Conservation (phyloP, 1,140 invertebrate species). For the Parapsyche elsis region DNA sequence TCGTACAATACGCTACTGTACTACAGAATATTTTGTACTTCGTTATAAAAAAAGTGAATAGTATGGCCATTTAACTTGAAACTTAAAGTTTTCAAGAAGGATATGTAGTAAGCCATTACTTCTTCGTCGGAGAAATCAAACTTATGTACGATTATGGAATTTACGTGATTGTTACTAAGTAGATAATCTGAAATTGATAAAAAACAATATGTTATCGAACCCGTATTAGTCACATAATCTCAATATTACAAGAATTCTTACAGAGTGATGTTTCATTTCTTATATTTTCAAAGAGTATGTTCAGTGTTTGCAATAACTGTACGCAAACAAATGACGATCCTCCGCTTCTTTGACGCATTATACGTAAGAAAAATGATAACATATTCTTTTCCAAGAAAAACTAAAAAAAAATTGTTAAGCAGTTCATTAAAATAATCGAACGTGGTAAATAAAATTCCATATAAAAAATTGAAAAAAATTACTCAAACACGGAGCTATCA, state of each 20-base stretch:
- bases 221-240: constrained; percentile 38
- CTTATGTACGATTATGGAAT: constrained; percentile 99
- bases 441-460: too few species aligned
- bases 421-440: neutral
- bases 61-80: constrained; percentile 98
- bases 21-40: constrained; percentile 74
- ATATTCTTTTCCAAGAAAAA: constrained; percentile 99
- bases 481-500: constrained; percentile 99
- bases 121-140: constrained; percentile 99
- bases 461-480: constrained; percentile 66
- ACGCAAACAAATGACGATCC: constrained; percentile 94
- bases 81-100: constrained; percentile 97
- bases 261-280: constrained; percentile 98
- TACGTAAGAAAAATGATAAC: constrained; percentile 96
- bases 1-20: neutral
- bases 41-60: constrained; percentile 99
- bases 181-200: constrained; percentile 90
- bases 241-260: constrained; percentile 71
- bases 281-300: constrained; percentile 99
- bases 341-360: constrained; percentile 97
- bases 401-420: constrained; percentile 69
- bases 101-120: constrained; percentile 99
- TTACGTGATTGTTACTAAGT: constrained; percentile 99
- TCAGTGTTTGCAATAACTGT: constrained; percentile 96
- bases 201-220: constrained; percentile 27